Evolutionary conservation across 1,140 invertebrate species (phyloP), one percentile per base, ranked within the genome.

Genomic region (Archegozetes longisetosus): DNA sequence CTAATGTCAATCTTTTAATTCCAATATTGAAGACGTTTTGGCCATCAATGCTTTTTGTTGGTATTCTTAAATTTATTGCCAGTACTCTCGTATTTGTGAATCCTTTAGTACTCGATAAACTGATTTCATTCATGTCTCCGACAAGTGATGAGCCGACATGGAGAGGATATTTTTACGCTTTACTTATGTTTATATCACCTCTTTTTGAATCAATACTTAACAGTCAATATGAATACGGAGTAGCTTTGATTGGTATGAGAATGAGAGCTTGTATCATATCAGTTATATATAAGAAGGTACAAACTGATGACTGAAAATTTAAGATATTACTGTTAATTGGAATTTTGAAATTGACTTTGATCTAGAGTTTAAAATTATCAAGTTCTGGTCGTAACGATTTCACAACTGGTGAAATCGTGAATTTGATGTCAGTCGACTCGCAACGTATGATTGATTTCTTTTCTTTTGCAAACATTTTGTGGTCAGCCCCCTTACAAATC

Each of bases 21-120:
- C 27, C 40, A n/a, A 40, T 82, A 22, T 32, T 73, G 50, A 71
- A 71, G 61, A 83, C 87, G 2, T 92, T 91, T 70, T 88, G 89
- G 53, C 78, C 81, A 3, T 82, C 84, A 50, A 88, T 94, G 68
- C 53, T 89, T 1, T 84, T 90, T 68, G 88, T 88, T 14, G 76
- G 83, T 2, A 66, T 84, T 80, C 67, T 77, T 47, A 90, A 93
- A 73, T 66, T 93, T 0, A 69, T 85, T 14, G 84, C 91, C 70
- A 92, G 96, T 75, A 63, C 85, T 13, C 71, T 96, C 54, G 84
- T 84, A 60, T 96, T 97, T 73, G 76, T 84, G 22, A 89, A 86
- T 67, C 92, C 92, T 0, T 82, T 86, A 60, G 27, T 61, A 23
- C 29, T 61, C 4, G 58, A 55, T 28, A 29, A 14, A 3, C 14